phyloP scores from a whole-genome alignment of 1,140 invertebrate species.

The Drosophila miranda region DNA sequence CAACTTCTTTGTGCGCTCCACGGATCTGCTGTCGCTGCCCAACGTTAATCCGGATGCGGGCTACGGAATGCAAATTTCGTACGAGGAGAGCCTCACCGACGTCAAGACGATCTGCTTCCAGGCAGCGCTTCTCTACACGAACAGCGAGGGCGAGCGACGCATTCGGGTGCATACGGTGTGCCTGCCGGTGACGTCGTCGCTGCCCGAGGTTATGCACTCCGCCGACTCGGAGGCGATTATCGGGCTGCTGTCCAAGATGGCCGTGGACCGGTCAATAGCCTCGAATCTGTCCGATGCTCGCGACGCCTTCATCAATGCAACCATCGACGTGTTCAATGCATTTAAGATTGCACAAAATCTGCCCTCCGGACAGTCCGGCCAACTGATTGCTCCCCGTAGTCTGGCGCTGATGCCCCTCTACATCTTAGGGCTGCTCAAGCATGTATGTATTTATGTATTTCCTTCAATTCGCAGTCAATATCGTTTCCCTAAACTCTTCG shows the following conservation, averaged over 20 bases:
- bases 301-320: slow-evolving; percentile 98
- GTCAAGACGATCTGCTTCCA: slow-evolving; percentile 97
- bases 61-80: slow-evolving; percentile 94
- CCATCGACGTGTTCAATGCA: slow-evolving; percentile 93
- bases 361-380: slow-evolving; percentile 84
- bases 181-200: slow-evolving; percentile 92
- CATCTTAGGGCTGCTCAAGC: slow-evolving; percentile 95
- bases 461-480: not conserved
- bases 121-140: slow-evolving; percentile 98
- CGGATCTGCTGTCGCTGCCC: slow-evolving; percentile 96
- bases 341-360: slow-evolving; percentile 89
- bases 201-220: slow-evolving; percentile 93
- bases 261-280: slow-evolving; percentile 94
- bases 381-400: slow-evolving; percentile 89
- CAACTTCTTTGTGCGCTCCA: slow-evolving; percentile 99
- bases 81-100: slow-evolving; percentile 94
- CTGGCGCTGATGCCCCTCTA: slow-evolving; percentile 94
- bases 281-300: slow-evolving; percentile 95
- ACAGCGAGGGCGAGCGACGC: slow-evolving; percentile 97
- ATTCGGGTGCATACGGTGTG: slow-evolving; percentile 99
- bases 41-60: slow-evolving; percentile 99
- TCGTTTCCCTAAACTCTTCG: not conserved
- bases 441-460: slow-evolving; percentile 88
- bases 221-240: slow-evolving; percentile 98
- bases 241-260: slow-evolving; percentile 97